These are phyloP conservation scores for Caenorhabditis macrosperma DNA, from an alignment of 2,888 invertebrate genomes.

Conservation along the genomic window DNA sequence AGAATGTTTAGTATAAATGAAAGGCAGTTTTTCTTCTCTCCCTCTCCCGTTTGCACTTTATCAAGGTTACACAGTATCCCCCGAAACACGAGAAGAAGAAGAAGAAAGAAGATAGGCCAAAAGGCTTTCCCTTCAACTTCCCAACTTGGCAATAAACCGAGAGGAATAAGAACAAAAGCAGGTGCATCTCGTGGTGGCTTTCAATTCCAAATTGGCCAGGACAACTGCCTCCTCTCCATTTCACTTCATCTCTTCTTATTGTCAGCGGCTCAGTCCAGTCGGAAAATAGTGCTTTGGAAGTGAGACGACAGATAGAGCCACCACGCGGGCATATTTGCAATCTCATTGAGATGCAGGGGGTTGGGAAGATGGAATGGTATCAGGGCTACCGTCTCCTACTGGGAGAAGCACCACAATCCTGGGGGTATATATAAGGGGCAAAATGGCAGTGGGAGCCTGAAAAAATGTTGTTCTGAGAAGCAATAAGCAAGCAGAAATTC, in stretches of 20 bases:
- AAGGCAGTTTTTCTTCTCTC: no score
- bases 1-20: no score
- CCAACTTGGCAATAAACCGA: neutral
- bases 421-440: no score
- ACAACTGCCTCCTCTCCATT: conserved; percentile 7
- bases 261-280: conserved; percentile 4
- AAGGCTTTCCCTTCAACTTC: neutral
- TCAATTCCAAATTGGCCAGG: conserved; percentile 16
- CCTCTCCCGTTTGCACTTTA: no score
- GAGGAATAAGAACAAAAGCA: neutral
- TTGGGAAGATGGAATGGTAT: conserved; percentile 2
- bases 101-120: neutral
- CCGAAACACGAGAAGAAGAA: neutral
- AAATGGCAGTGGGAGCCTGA: no score
- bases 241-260: conserved; percentile 10
- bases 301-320: neutral
- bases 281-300: conserved; percentile 10
- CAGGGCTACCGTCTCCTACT: no score
- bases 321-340: neutral
- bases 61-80: no score
- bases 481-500: no score
- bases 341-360: conserved; percentile 8
- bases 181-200: neutral
- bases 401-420: no score
- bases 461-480: no score